Base-by-base conservation (phyloP, 2,113 vertebrate species). In the Hippolais icterina region DNA sequence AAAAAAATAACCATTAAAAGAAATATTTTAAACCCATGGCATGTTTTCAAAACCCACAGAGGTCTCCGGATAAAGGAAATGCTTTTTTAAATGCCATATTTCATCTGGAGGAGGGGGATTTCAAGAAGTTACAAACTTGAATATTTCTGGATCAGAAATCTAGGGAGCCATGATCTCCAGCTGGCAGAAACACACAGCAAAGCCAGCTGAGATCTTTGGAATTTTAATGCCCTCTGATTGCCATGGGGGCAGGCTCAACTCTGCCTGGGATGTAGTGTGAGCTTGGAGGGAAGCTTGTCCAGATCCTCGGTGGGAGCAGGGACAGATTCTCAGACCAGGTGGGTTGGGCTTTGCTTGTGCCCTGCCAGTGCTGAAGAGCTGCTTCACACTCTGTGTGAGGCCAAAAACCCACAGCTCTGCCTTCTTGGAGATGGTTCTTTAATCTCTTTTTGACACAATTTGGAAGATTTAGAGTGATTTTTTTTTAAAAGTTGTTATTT, bases 261-360 rank as follows among this genome's bases (percentile, higher is more conserved):
- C 19, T n/a, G 44, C 12, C 64, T 66, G 75, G 50, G n/a, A 46
- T 74, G 65, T 46, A 47, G 4, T 24, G 12, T 27, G 65, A 60
- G 35, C 9, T 7, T 84, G 47, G 42, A 78, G 49, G 33, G 16
- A 84, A 64, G 6, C 8, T 10, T 79, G 12, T 42, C 18, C 47
- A n/a, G 35, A 5, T 31, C 27, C 37, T 72, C 0, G 0, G 24
- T 24, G 61, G 28, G 6, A 90, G 39, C 46, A 79, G 37, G 46
- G 52, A 10, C 31, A 23, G 12, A 35, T 4, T 10, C 17, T 21
- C 5, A 22, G 41, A 10, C 9, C 7, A 3, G 29, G 11, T 16
- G 50, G 8, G 16, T 3, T 39, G 37, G 37, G 31, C 24, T 86
- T 56, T 24, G 39, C 19, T 61, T 20, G 14, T 53, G 56, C 49